Conservation (phyloP, 1,140 invertebrate species). For the Chironomus striatipennis region DNA sequence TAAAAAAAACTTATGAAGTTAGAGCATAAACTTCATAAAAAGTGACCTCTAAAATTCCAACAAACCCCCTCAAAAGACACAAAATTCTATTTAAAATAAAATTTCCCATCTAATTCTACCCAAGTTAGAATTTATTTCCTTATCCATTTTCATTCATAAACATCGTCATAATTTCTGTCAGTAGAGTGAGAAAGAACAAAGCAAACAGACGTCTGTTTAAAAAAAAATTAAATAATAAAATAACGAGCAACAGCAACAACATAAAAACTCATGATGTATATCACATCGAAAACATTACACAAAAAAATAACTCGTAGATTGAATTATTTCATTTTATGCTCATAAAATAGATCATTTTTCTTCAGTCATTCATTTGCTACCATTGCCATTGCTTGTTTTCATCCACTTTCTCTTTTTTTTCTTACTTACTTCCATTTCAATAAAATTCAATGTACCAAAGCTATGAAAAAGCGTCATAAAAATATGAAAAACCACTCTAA, state of each 20-base stretch:
- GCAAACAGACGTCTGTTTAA: not conserved
- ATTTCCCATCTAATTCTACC: no score
- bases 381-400: not conserved
- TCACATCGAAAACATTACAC: constrained; percentile 8
- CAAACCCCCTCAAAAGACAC: no score
- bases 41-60: no score
- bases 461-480: not conserved
- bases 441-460: constrained; percentile 18
- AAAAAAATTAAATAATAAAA: not conserved
- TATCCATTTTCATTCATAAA: not conserved
- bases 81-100: no score
- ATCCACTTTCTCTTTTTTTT: not conserved
- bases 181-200: not conserved
- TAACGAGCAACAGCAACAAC: not conserved
- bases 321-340: constrained; percentile 15
- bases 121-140: not conserved
- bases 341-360: constrained; percentile 14
- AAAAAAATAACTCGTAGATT: not conserved
- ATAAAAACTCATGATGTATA: constrained; percentile 3
- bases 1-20: no score
- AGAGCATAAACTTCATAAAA: no score
- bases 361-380: not conserved
- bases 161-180: not conserved
- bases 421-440: constrained; percentile 19
- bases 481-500: constrained; percentile 18